Percentiles rank a stretch among this genome's conserved stretches.
phyloP scores from a whole-genome alignment of 2,888 invertebrate genomes.

The Platycnemis pennipes region DNA sequence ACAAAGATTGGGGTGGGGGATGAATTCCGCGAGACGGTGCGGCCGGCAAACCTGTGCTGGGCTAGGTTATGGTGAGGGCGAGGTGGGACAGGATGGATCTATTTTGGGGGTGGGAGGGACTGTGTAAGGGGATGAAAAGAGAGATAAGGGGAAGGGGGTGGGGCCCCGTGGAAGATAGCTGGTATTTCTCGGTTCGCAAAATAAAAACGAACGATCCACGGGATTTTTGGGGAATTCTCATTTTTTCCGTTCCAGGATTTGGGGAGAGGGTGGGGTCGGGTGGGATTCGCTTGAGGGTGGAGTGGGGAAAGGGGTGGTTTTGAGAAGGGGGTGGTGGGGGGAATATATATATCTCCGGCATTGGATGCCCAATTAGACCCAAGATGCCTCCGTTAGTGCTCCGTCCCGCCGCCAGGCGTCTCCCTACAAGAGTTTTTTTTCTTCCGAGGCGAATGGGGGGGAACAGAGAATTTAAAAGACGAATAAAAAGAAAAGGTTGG shows the following conservation, averaged over 20 bases:
- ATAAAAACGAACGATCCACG: slow-evolving; percentile 47
- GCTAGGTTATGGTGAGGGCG: not conserved
- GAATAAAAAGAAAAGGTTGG: slow-evolving; percentile 18
- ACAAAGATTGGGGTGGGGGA: not conserved
- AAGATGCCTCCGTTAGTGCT: slow-evolving; percentile 66
- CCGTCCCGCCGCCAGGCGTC: slow-evolving; percentile 65
- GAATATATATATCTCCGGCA: slow-evolving; percentile 49
- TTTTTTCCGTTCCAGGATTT: slow-evolving; percentile 8
- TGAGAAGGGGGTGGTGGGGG: not conserved
- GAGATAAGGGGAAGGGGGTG: not conserved
- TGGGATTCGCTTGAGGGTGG: not conserved
- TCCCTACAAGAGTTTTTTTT: slow-evolving; percentile 48
- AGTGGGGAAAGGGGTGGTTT: not conserved
- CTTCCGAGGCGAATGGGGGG: slow-evolving; percentile 17
- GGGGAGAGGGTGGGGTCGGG: not conserved
- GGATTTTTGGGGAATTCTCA: slow-evolving; percentile 20
- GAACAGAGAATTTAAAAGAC: slow-evolving; percentile 26
- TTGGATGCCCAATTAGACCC: slow-evolving; percentile 67
- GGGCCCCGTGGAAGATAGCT: not conserved
- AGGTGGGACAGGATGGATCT: not conserved
- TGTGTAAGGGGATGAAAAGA: not conserved
- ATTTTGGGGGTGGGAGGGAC: not conserved
- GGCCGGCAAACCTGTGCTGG: not conserved
- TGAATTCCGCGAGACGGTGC: not conserved
- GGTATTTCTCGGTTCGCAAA: slow-evolving; percentile 63